phyloP scores from a whole-genome alignment of 2,888 invertebrate genomes.

The Ephialtes manifestator region DNA sequence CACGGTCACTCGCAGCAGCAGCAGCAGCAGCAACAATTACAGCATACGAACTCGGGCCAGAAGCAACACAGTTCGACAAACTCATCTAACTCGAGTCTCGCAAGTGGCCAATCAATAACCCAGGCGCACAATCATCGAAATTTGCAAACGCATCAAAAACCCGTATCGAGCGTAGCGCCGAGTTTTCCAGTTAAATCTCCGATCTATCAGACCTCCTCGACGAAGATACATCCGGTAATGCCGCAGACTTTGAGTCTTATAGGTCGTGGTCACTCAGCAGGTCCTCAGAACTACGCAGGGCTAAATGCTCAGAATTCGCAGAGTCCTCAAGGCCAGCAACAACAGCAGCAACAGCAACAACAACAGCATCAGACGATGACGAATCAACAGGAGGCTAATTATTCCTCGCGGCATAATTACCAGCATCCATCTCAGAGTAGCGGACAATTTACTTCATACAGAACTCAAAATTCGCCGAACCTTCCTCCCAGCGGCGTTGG shows the following conservation, averaged over 20 bases:
- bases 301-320: constrained; percentile 63
- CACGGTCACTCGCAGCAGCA: constrained; percentile 87
- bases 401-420: constrained; percentile 71
- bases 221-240: constrained; percentile 93
- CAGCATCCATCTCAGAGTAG: constrained; percentile 63
- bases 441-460: constrained; percentile 68
- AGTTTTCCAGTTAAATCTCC: constrained; percentile 90
- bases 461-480: constrained; percentile 77
- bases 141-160: constrained; percentile 90
- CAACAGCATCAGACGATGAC: constrained; percentile 53
- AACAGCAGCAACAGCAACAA: constrained; percentile 67
- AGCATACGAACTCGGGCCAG: constrained; percentile 81
- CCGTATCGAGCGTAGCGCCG: constrained; percentile 95
- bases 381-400: constrained; percentile 77
- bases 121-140: constrained; percentile 81
- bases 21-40: constrained; percentile 87
- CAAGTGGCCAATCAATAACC: constrained; percentile 77
- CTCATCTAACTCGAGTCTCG: constrained; percentile 84
- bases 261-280: constrained; percentile 79
- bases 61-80: constrained; percentile 86
- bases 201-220: constrained; percentile 93
- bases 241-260: constrained; percentile 89
- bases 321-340: constrained; percentile 71
- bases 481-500: constrained; percentile 62
- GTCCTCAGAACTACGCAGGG: constrained; percentile 72